Percentiles rank a stretch among this genome's conserved stretches.
These are phyloP conservation scores for Octomys mimax DNA, from an alignment of 2,797 vertebrate genomes.

Conservation along the genomic window DNA sequence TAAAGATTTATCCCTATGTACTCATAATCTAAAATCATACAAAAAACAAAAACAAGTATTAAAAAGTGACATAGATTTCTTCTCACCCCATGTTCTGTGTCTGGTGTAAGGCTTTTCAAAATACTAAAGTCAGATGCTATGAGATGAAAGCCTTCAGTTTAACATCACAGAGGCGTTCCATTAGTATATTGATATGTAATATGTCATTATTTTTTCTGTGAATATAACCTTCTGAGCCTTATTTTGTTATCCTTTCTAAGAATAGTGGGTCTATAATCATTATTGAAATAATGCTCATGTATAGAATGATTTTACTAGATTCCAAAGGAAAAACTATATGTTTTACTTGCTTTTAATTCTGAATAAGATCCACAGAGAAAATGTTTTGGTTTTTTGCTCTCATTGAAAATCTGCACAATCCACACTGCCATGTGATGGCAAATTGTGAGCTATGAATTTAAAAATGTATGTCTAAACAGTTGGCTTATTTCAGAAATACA, in stretches of 20 bases:
- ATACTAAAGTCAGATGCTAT: background rate
- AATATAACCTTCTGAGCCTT: background rate
- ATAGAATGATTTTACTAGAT: background rate
- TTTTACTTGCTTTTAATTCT: background rate
- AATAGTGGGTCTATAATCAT: background rate
- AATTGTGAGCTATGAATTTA: slow-evolving; percentile 76
- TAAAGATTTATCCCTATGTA: background rate
- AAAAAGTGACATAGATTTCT: background rate
- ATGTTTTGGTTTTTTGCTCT: background rate
- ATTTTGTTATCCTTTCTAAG: background rate
- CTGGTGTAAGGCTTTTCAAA: background rate
- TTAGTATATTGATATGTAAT: background rate
- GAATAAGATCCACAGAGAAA: background rate
- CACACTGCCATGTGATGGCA: slow-evolving; percentile 15
- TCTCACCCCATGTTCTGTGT: background rate
- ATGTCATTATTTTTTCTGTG: background rate
- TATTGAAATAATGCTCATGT: background rate
- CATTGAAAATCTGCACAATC: background rate
- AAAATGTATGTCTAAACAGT: slow-evolving; percentile 79
- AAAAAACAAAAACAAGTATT: background rate
- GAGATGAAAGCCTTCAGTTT: background rate
- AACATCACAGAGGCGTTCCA: background rate
- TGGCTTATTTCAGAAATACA: slow-evolving; percentile 80
- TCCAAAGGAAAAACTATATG: background rate
- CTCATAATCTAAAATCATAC: background rate